Percentiles rank a stretch among this genome's conserved stretches.
Conservation (phyloP, 35 echinoderm and acorn worm species). For the Heliocidaris tuberculata region DNA sequence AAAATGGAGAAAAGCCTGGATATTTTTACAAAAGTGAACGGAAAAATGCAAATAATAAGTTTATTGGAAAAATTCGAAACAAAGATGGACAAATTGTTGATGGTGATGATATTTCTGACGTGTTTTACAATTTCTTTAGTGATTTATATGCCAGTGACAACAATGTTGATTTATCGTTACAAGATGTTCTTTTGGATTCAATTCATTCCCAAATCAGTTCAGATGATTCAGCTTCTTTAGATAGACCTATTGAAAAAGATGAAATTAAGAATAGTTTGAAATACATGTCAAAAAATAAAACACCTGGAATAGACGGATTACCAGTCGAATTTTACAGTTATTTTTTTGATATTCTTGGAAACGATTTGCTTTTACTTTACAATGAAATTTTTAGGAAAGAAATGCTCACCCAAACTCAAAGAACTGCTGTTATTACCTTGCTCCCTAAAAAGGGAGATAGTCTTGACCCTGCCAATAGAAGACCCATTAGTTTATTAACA, state of each 20-base stretch:
- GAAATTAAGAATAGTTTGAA: slow-evolving; percentile 47
- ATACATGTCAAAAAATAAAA: slow-evolving; percentile 43
- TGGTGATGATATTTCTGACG: slow-evolving; percentile 42
- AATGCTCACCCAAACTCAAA: background rate
- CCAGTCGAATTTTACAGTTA: slow-evolving; percentile 46
- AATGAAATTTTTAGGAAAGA: slow-evolving; percentile 27
- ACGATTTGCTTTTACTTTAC: slow-evolving; percentile 29
- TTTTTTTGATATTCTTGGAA: slow-evolving; percentile 31
- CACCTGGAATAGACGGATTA: slow-evolving; percentile 59
- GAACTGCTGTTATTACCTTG: slow-evolving; percentile 44
- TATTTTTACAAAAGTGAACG: slow-evolving; percentile 53
- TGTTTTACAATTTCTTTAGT: slow-evolving; percentile 49
- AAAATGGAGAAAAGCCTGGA: slow-evolving; percentile 50
- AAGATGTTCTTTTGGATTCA: slow-evolving; percentile 46
- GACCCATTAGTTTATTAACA: slow-evolving; percentile 53
- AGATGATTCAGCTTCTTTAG: background rate
- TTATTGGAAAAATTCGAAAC: slow-evolving; percentile 39
- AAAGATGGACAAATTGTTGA: slow-evolving; percentile 36
- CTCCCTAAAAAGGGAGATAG: slow-evolving; percentile 27
- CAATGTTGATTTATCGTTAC: background rate
- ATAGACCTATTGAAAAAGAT: background rate
- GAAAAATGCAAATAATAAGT: slow-evolving; percentile 22
- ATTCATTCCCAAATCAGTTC: background rate
- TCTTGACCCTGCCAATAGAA: slow-evolving; percentile 5
- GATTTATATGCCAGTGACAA: slow-evolving; percentile 38